Conservation (phyloP, 2,113 vertebrate genomes). For the Burhinus bistriatus region DNA sequence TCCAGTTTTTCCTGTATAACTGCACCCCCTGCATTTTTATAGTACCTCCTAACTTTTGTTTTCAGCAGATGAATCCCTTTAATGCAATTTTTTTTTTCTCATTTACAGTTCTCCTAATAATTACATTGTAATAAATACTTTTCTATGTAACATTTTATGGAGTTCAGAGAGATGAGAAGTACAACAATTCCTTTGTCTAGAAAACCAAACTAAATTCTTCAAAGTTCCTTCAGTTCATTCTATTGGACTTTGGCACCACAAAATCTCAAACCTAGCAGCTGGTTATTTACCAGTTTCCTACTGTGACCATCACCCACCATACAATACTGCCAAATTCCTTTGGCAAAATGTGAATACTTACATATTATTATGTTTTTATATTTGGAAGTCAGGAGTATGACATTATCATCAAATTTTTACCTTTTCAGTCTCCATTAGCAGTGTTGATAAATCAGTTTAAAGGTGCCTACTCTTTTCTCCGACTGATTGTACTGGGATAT, state of each 20-base stretch:
- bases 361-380: background rate
- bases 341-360: background rate
- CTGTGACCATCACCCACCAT: background rate
- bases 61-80: background rate
- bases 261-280: background rate
- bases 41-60: background rate
- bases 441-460: background rate
- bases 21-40: background rate
- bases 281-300: background rate
- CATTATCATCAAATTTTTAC: background rate
- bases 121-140: background rate
- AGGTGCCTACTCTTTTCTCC: background rate
- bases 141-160: background rate
- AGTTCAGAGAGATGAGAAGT: background rate
- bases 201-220: background rate
- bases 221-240: background rate
- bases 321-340: background rate
- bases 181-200: background rate
- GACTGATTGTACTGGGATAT: background rate
- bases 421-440: background rate
- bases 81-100: background rate
- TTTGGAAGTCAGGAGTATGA: background rate
- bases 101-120: background rate
- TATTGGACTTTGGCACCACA: accelerated
- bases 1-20: background rate